Base-by-base conservation (phyloP, 2,113 vertebrate genomes). In the Penelope pileata region DNA sequence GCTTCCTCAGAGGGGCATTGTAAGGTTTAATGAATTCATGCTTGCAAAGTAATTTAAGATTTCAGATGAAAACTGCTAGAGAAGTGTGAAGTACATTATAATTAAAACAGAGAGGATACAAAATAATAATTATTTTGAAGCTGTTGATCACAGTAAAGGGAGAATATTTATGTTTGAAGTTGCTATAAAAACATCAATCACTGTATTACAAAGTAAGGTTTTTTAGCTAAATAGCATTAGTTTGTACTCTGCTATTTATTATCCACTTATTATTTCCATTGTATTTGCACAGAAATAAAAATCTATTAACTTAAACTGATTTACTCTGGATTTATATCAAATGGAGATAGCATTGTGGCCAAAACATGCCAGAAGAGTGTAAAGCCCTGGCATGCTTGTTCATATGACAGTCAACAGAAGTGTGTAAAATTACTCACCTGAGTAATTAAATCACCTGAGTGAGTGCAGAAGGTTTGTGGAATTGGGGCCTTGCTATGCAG, bases 1-100 rank as follows among this genome's bases (percentile, higher is more conserved):
- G 42, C 29, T 94, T 87, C 67, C 84, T 95, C 73, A 77, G 75
- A 90, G 45, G 54, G 50, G 75, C 3, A 0, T 69, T 69, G 62
- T 73, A 24, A 91, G 22, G 22, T 87, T 87, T 95, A 91, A 94
- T 90, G 54, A 94, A 94, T 88, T 92, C 47, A 36, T 69, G 22
- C 42, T 83, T 92, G 59, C 26, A 30, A 94, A 92, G 58, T 77
- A 94, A 92, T 94, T 90, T 92, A 78, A 90, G n/a, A 92, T 89
- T 95, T 95, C 70, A 91, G 36, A 83, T 87, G 27, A 83, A 94
- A 95, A 87, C 42, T n/a, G 9, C 48, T 89, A 62, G 8, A 87
- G 53, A 89, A 14, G 18, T 70, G 38, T 9, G 91, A 92, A 91
- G 40, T 0, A 0, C 17, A 23, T 69, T 94, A 54, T 40, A 76